These are phyloP conservation scores for Phalacrocorax aristotelis DNA, from an alignment of 2,113 vertebrate species.

Conservation along the genomic window DNA sequence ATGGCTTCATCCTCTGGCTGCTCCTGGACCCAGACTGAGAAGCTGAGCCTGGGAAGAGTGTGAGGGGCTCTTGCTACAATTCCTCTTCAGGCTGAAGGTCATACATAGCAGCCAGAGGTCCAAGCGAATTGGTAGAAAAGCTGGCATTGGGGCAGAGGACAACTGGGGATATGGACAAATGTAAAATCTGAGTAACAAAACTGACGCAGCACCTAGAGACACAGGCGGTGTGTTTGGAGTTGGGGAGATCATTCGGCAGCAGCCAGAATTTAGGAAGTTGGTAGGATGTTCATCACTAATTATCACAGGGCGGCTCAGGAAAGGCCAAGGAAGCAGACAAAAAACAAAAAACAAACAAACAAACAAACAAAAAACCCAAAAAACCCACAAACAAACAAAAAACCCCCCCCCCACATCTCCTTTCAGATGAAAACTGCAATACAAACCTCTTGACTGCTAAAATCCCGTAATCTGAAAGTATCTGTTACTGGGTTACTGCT, in stretches of 20 bases:
- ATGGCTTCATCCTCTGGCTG: neutral
- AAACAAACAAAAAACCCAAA: too few species aligned
- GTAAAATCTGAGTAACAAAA: neutral
- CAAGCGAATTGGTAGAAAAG: neutral
- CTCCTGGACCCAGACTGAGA: neutral
- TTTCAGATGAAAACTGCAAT: neutral
- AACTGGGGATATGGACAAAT: neutral
- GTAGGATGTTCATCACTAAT: neutral
- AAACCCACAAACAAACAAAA: neutral
- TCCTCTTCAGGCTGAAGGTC: neutral
- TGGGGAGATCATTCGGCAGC: neutral
- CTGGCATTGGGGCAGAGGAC: neutral
- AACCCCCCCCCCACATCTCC: neutral
- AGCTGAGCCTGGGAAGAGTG: neutral
- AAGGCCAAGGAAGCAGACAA: neutral
- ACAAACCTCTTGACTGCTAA: neutral
- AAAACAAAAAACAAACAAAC: neutral
- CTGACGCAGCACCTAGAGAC: rapidly evolving
- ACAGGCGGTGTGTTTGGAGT: rapidly evolving
- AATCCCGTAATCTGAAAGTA: neutral
- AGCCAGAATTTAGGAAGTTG: neutral
- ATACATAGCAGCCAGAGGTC: neutral
- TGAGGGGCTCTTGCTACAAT: neutral
- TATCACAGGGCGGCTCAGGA: neutral
- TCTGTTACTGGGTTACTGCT: neutral